Conservation (phyloP, 2,888 invertebrate species). For the Cetonia aurata region DNA sequence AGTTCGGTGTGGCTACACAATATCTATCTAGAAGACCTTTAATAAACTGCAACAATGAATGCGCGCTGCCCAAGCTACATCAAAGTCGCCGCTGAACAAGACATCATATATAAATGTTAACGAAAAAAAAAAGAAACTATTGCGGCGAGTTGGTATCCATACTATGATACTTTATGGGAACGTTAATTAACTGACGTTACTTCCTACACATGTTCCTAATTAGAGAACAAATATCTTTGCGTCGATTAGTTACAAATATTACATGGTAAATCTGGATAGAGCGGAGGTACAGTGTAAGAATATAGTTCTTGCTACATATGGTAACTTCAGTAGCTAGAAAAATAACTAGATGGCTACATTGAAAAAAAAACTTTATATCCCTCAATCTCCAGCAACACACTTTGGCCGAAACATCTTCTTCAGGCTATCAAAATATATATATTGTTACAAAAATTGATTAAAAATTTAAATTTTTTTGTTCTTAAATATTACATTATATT, state of each 20-base stretch:
- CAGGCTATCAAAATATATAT: no score
- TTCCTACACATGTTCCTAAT: slow-evolving; percentile 26
- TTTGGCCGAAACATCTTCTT: no score
- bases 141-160: slow-evolving; percentile 13
- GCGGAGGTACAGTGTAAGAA: no score
- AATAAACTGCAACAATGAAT: slow-evolving; percentile 35
- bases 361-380: no score
- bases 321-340: no score
- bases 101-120: slow-evolving; percentile 34
- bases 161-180: slow-evolving; percentile 22
- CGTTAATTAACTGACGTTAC: slow-evolving; percentile 17
- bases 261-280: background rate
- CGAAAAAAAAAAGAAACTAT: slow-evolving; percentile 20
- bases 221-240: slow-evolving; percentile 25
- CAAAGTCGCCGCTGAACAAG: slow-evolving; percentile 44
- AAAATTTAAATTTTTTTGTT: no score
- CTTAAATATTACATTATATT: no score
- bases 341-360: no score
- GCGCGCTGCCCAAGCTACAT: slow-evolving; percentile 12
- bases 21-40: background rate
- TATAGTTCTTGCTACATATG: no score
- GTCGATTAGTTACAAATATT: background rate
- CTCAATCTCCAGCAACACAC: no score
- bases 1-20: background rate
- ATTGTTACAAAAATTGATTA: no score